phyloP scores from a whole-genome alignment of 2,888 invertebrate species.

The Drosophila paranaensis region DNA sequence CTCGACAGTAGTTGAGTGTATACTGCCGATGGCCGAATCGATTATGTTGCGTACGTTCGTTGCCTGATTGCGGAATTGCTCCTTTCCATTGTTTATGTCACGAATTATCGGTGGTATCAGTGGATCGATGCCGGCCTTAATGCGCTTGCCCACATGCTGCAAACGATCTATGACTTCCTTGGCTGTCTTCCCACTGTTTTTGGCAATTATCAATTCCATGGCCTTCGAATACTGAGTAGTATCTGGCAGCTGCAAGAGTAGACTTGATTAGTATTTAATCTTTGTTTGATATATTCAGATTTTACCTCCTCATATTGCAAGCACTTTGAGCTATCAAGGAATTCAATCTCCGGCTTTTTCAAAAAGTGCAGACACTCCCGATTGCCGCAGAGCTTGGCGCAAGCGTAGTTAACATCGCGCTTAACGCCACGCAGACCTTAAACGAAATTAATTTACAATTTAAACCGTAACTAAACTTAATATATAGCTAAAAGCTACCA shows the following conservation, averaged over 20 bases:
- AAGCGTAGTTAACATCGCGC: conserved; percentile 64
- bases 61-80: conserved; percentile 46
- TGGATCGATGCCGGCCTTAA: conserved; percentile 38
- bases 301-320: conserved; percentile 53
- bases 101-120: conserved; percentile 48
- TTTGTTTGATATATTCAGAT: not conserved
- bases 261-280: not conserved
- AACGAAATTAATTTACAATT: too few species aligned
- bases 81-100: conserved; percentile 52
- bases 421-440: conserved; percentile 63
- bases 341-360: conserved; percentile 46
- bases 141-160: conserved; percentile 28
- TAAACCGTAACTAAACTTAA: too few species aligned
- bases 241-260: conserved; percentile 46
- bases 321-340: conserved; percentile 59
- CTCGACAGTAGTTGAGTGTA: conserved; percentile 45
- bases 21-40: conserved; percentile 54
- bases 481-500: conserved; percentile 85
- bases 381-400: conserved; percentile 57
- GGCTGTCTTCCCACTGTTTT: conserved; percentile 12
- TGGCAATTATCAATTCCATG: conserved; percentile 28
- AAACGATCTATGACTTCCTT: conserved; percentile 41
- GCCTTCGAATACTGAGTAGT: conserved; percentile 31
- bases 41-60: conserved; percentile 50
- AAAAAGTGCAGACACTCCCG: conserved; percentile 60